Conservation (phyloP, 2,888 invertebrate genomes). For the Deilephila elpenor region DNA sequence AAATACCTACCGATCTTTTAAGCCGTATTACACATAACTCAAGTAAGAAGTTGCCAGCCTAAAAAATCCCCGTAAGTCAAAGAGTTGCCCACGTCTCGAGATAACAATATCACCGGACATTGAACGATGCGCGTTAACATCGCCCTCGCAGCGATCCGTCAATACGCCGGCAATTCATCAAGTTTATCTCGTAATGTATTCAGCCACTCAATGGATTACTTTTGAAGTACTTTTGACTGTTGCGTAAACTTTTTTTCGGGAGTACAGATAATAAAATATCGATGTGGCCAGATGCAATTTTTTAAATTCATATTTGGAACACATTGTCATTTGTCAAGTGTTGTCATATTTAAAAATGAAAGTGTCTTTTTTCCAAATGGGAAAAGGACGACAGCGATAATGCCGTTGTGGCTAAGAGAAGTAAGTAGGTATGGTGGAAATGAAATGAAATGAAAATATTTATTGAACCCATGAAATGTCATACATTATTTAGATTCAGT, state of each 20-base stretch:
- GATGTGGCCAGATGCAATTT: neutral
- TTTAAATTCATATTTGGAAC: neutral
- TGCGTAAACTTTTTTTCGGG: slow-evolving; percentile 17
- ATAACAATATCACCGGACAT: slow-evolving; percentile 25
- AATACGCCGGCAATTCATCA: slow-evolving; percentile 17
- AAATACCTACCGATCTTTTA: slow-evolving; percentile 14
- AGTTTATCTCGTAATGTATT: slow-evolving; percentile 25
- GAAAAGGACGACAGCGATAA: too few relatives aligned
- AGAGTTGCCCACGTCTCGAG: slow-evolving; percentile 24
- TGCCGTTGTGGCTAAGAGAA: too few relatives aligned
- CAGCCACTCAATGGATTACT: slow-evolving; percentile 24
- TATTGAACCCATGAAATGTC: too few relatives aligned
- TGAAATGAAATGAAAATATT: too few relatives aligned
- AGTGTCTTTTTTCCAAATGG: too few relatives aligned
- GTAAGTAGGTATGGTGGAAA: too few relatives aligned
- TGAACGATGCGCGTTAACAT: slow-evolving; percentile 22
- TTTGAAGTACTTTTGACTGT: slow-evolving; percentile 25
- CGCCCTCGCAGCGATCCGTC: slow-evolving; percentile 18
- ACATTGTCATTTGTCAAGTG: too few relatives aligned
- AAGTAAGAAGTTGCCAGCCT: neutral
- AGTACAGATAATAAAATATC: neutral
- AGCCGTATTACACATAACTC: neutral
- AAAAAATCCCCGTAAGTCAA: neutral
- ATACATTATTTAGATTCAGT: too few relatives aligned
- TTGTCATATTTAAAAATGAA: too few relatives aligned